Percentiles rank a stretch among this genome's conserved stretches.
Evolutionary conservation across 2,797 vertebrate genomes (phyloP).

Genomic region (Masticophis lateralis): DNA sequence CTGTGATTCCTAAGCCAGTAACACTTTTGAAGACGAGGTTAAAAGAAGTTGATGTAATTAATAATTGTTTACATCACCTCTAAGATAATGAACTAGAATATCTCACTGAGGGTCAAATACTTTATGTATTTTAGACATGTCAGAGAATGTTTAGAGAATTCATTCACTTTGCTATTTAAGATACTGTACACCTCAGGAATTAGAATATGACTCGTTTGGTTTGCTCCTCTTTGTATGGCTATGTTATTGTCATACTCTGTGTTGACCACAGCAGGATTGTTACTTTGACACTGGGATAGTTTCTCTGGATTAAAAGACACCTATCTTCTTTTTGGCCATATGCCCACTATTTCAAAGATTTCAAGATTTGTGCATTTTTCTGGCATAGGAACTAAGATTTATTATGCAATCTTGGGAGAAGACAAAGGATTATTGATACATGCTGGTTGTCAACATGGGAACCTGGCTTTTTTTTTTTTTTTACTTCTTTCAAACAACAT

Average conservation of each 20-base stretch:
- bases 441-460: neutral
- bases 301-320: neutral
- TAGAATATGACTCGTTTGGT: neutral
- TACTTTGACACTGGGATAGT: neutral
- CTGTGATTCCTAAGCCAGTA: neutral
- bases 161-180: neutral
- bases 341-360: neutral
- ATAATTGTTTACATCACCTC: neutral
- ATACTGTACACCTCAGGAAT: neutral
- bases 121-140: neutral
- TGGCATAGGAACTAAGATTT: neutral
- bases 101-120: neutral
- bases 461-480: neutral
- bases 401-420: neutral
- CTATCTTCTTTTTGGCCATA: neutral
- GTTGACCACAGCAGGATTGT: neutral
- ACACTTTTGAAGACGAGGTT: neutral
- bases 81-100: neutral
- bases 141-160: neutral
- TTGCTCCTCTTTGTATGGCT: neutral
- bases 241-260: neutral
- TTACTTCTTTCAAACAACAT: neutral
- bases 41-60: neutral
- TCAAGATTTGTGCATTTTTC: neutral
- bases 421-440: neutral